These are phyloP conservation scores for Hirtodrosophila trivittata DNA, from an alignment of 2,888 invertebrate species.

Conservation along the genomic window DNA sequence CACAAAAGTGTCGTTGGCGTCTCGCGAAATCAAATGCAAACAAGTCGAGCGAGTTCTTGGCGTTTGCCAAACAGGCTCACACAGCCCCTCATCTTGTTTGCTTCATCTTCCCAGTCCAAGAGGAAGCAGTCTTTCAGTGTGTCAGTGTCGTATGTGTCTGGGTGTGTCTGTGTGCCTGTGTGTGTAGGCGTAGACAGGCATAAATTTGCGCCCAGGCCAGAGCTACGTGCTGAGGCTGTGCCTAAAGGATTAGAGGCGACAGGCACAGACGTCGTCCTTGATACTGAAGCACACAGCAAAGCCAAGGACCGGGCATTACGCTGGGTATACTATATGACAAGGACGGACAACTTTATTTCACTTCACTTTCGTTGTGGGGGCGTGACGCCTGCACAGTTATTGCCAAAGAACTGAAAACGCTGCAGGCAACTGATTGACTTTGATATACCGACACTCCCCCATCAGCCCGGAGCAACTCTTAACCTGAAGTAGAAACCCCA, in stretches of 20 bases:
- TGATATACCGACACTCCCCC: constrained; percentile 15
- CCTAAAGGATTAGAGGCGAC: constrained; percentile 68
- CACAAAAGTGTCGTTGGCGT: constrained; percentile 65
- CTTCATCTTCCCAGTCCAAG: not conserved
- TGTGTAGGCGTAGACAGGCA: constrained; percentile 63
- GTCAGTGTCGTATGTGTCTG: not conserved
- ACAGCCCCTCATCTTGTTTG: not conserved
- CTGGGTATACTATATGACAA: not conserved
- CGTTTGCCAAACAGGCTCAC: constrained; percentile 27
- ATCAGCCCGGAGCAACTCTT: no score
- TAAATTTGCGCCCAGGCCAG: constrained; percentile 49
- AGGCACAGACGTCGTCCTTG: constrained; percentile 48
- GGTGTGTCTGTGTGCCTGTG: constrained; percentile 13
- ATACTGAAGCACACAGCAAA: constrained; percentile 21
- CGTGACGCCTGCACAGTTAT: constrained; percentile 39
- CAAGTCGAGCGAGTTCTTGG: constrained; percentile 47
- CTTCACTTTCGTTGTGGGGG: constrained; percentile 19
- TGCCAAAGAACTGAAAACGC: constrained; percentile 27
- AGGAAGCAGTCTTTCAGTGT: not conserved
- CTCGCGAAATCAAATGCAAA: constrained; percentile 71
- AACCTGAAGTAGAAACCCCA: no score
- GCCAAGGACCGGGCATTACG: constrained; percentile 7
- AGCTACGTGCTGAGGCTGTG: constrained; percentile 63
- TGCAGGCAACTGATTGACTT: constrained; percentile 29
- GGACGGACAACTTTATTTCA: constrained; percentile 9